These are phyloP conservation scores for Scrobipalpa atriplicella DNA, from an alignment of 2,888 invertebrate genomes.

Conservation along the genomic window DNA sequence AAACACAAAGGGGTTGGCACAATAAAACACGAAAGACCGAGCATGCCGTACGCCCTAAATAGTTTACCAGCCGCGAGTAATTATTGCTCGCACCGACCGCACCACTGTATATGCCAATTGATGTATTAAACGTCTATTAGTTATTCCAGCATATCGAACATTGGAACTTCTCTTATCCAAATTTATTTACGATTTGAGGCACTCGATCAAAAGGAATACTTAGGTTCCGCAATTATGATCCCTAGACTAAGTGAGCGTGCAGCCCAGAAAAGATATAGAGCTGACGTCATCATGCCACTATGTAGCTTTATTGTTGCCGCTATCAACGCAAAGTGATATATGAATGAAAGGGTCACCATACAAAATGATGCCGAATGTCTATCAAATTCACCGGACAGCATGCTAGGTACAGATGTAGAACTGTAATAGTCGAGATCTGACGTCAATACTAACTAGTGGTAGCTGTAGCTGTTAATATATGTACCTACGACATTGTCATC, in stretches of 20 bases:
- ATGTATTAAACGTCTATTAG: background rate
- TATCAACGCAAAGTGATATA: background rate
- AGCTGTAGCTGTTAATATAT: background rate
- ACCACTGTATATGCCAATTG: background rate
- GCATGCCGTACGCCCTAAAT: conserved; percentile 62
- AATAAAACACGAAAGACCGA: conserved; percentile 57
- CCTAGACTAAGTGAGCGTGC: too few relatives aligned
- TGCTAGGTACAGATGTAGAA: background rate
- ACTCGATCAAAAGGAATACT: background rate
- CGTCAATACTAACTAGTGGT: background rate
- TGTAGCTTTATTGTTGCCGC: background rate
- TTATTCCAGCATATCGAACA: background rate
- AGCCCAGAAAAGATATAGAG: background rate
- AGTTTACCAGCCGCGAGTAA: conserved; percentile 52
- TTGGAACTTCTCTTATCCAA: too few relatives aligned
- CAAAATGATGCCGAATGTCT: background rate
- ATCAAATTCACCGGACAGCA: background rate
- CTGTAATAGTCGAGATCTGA: background rate
- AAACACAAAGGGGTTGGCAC: conserved; percentile 70
- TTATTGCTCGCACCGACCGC: conserved; percentile 47
- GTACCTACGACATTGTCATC: background rate
- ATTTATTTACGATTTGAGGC: background rate
- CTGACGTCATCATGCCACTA: background rate
- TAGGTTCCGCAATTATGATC: too few relatives aligned
- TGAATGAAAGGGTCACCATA: background rate